Evolutionary conservation across 2,113 vertebrate species (phyloP).

Genomic region (Anolis sagrei): DNA sequence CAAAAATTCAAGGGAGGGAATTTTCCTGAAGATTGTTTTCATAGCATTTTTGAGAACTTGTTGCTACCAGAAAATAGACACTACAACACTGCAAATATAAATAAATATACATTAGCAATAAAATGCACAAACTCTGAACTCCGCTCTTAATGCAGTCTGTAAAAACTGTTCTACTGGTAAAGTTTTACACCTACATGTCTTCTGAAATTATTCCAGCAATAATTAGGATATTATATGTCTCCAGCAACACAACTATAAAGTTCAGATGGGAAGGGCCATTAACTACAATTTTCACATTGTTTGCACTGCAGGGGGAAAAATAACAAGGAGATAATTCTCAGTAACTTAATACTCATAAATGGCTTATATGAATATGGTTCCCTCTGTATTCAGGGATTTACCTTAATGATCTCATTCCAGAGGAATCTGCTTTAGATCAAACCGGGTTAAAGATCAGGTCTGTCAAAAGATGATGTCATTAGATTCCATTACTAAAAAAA

Average conservation of each 20-base stretch:
- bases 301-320: constrained; percentile 55
- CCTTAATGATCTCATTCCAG: constrained; percentile 80
- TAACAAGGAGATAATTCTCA: constrained; percentile 73
- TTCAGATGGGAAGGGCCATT: constrained; percentile 41
- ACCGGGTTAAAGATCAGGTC: constrained; percentile 81
- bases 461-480: constrained; percentile 82
- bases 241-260: constrained; percentile 3
- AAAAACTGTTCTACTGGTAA: neutral
- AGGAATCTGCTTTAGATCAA: constrained; percentile 85
- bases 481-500: constrained; percentile 68
- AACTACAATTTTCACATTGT: constrained; percentile 52
- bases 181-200: neutral
- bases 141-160: neutral
- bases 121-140: neutral
- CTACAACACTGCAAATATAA: neutral
- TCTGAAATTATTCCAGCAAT: constrained; percentile 45
- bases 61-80: neutral
- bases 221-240: constrained; percentile 29
- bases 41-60: neutral
- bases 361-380: constrained; percentile 68
- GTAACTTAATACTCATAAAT: constrained; percentile 75
- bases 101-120: neutral
- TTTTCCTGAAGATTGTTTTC: neutral
- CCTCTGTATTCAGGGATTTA: constrained; percentile 77
- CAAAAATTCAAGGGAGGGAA: neutral